phyloP scores from a whole-genome alignment of 2,888 invertebrate species.

The Dione juno region DNA sequence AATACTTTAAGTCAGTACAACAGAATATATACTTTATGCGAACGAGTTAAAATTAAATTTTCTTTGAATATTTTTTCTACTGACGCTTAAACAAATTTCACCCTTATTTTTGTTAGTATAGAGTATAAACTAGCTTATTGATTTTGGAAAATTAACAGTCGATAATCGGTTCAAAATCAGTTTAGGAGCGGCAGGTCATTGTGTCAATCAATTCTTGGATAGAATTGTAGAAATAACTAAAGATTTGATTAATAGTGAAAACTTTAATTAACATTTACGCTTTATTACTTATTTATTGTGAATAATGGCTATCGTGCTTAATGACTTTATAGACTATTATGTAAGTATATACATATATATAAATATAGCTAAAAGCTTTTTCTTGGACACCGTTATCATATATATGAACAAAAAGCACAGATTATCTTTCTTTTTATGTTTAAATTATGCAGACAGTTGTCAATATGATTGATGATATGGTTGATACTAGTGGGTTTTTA shows the following conservation, averaged over 20 bases:
- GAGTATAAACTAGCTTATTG: background rate
- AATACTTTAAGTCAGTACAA: constrained; percentile 8
- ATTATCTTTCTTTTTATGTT: no score
- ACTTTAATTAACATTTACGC: constrained; percentile 27
- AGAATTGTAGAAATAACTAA: constrained; percentile 42
- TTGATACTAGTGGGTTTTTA: no score
- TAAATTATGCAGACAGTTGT: no score
- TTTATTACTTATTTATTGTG: background rate
- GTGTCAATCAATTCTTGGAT: constrained; percentile 50
- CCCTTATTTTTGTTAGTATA: background rate
- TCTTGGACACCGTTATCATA: no score
- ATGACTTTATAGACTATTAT: background rate
- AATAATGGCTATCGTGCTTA: background rate
- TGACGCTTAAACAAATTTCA: constrained; percentile 19
- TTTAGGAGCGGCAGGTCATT: constrained; percentile 48
- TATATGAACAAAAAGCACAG: no score
- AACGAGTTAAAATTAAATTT: background rate
- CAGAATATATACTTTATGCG: constrained; percentile 7
- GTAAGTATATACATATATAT: no score
- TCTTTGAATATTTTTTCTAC: background rate
- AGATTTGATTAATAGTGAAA: constrained; percentile 33
- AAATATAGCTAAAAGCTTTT: no score
- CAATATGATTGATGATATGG: no score
- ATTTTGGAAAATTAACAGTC: constrained; percentile 2
- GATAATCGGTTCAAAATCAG: constrained; percentile 46